phyloP scores from a whole-genome alignment of 1,140 invertebrate species.

The Ips typographus region DNA sequence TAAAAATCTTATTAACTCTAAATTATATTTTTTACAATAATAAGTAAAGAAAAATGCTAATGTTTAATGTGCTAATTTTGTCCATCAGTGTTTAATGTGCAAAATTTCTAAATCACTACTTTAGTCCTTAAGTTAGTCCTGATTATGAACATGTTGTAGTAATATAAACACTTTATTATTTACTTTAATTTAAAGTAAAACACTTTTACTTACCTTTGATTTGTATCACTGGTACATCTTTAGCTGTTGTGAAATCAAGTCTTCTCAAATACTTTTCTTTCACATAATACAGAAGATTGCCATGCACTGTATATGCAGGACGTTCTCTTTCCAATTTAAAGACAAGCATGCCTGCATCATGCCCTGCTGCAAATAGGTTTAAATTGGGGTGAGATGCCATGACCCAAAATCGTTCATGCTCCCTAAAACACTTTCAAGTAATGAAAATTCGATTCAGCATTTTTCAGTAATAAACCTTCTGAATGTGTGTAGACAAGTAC shows the following conservation, averaged over 20 bases:
- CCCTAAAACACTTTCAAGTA: slow-evolving; percentile 55
- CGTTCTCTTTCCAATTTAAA: slow-evolving; percentile 86
- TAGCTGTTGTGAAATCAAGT: slow-evolving; percentile 89
- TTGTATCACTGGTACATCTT: slow-evolving; percentile 91
- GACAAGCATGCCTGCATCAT: slow-evolving; percentile 88
- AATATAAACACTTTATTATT: background rate
- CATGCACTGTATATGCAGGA: slow-evolving; percentile 92
- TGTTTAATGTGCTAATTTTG: too few relatives aligned
- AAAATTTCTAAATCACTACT: too few relatives aligned
- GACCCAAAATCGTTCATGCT: slow-evolving; percentile 97
- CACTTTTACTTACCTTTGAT: slow-evolving; percentile 59
- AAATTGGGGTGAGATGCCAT: slow-evolving; percentile 85
- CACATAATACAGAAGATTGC: slow-evolving; percentile 94
- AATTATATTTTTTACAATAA: too few relatives aligned
- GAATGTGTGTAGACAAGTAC: slow-evolving; percentile 95
- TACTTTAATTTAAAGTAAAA: background rate
- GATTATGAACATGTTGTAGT: background rate
- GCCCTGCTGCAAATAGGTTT: slow-evolving; percentile 89
- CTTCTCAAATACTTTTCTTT: slow-evolving; percentile 91
- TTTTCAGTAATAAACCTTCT: slow-evolving; percentile 51
- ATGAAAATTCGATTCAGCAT: too few relatives aligned
- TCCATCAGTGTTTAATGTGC: too few relatives aligned
- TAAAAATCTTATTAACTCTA: too few relatives aligned
- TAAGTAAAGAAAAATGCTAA: too few relatives aligned
- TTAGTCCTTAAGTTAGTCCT: too few relatives aligned